Evolutionary conservation across 2,888 invertebrate genomes (phyloP).

Genomic region (Melinopterus prodromus): DNA sequence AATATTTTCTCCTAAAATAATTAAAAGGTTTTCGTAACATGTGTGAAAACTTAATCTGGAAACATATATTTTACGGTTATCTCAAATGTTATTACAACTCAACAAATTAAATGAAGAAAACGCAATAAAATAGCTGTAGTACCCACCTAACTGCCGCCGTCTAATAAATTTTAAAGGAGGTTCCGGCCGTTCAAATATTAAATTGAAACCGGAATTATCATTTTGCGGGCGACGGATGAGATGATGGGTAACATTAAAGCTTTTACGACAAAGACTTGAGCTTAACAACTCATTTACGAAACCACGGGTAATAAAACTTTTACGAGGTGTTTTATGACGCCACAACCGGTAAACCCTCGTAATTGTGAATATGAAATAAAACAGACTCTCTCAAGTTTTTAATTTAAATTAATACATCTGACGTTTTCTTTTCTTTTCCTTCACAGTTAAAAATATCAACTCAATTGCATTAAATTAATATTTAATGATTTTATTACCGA

Average conservation of each 20-base stretch:
- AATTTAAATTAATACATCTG: background rate
- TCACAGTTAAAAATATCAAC: background rate
- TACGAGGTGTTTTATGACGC: background rate
- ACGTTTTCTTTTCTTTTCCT: background rate
- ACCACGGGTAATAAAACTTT: background rate
- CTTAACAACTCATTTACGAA: background rate
- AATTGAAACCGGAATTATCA: conserved; percentile 4
- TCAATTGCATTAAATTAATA: too few species aligned
- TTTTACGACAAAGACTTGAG: conserved; percentile 4
- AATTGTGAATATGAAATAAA: background rate
- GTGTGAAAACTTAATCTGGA: too few species aligned
- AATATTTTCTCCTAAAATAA: too few species aligned
- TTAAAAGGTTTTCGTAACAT: too few species aligned
- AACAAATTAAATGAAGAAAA: too few species aligned
- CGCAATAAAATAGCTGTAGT: background rate
- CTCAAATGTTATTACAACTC: too few species aligned
- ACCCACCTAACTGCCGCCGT: background rate
- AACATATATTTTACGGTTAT: too few species aligned
- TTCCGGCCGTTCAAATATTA: background rate
- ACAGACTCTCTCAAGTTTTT: background rate
- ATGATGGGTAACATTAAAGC: background rate
- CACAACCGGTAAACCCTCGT: background rate
- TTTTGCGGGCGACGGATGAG: background rate
- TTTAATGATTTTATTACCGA: too few species aligned
- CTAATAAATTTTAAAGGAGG: background rate